Conservation (phyloP, 64 coral and sea anemone genomes). For the Platygyra sinensis region DNA sequence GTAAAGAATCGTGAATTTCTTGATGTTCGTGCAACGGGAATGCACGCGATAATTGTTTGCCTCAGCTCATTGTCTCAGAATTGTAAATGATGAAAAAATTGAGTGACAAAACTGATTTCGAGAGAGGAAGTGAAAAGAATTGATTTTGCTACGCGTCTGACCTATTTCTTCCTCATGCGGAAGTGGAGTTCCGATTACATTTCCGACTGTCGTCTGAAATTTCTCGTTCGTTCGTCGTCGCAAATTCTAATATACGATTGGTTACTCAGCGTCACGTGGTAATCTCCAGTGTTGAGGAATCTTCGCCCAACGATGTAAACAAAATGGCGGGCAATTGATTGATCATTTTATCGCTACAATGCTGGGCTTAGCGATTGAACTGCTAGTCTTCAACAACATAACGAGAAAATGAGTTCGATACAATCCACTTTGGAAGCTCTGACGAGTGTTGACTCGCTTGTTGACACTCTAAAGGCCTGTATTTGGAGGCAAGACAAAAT, state of each 20-base stretch:
- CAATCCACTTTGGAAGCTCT: conserved; percentile 53
- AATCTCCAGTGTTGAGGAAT: neutral
- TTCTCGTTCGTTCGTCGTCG: neutral
- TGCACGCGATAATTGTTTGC: too few species aligned
- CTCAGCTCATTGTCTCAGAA: too few species aligned
- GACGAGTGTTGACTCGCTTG: conserved; percentile 46
- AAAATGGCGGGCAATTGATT: conserved; percentile 62
- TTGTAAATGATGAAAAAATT: neutral
- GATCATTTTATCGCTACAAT: neutral
- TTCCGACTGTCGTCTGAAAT: neutral
- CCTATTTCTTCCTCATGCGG: neutral
- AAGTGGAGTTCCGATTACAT: conserved; percentile 3
- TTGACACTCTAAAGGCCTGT: conserved; percentile 58
- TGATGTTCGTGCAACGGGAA: too few species aligned
- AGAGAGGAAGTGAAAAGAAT: too few species aligned
- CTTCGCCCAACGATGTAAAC: conserved; percentile 58
- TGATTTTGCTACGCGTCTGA: too few species aligned
- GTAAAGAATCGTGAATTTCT: too few species aligned
- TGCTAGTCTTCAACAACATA: neutral
- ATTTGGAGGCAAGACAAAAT: conserved; percentile 73
- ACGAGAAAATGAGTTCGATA: conserved; percentile 39
- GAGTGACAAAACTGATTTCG: neutral
- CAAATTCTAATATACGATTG: neutral
- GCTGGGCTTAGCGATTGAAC: neutral
- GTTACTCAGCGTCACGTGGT: neutral